Evolutionary conservation across 2,888 invertebrate genomes (phyloP).

Genomic region (Lycaena phlaeas): DNA sequence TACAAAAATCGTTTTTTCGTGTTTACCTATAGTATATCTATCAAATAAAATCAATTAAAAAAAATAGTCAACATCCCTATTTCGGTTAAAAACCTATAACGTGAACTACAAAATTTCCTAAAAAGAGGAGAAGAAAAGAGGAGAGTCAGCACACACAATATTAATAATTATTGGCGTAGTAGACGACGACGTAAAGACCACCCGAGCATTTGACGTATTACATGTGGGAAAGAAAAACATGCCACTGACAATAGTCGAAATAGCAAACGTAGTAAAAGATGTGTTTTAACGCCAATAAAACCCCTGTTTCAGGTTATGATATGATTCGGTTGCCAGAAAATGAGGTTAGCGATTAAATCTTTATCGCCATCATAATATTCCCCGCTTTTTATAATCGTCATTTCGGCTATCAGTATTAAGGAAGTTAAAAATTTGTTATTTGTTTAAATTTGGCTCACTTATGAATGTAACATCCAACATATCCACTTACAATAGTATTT

Average conservation of each 20-base stretch:
- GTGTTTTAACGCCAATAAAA: neutral
- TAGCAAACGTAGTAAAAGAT: neutral
- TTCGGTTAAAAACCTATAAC: too few relatives aligned
- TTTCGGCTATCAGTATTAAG: too few relatives aligned
- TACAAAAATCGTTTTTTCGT: too few relatives aligned
- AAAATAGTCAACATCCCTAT: too few relatives aligned
- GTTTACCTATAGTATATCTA: too few relatives aligned
- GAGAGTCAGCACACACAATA: neutral
- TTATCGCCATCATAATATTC: neutral
- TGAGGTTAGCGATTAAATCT: neutral
- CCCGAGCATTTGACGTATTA: neutral
- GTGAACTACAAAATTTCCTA: too few relatives aligned
- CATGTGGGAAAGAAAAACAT: neutral
- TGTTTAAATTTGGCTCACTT: too few relatives aligned
- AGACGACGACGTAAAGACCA: neutral
- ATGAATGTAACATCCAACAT: too few relatives aligned
- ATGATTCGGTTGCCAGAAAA: neutral
- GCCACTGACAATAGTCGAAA: neutral
- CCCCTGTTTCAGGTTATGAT: neutral
- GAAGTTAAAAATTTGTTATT: too few relatives aligned
- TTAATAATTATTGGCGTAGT: neutral
- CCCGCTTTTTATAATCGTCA: neutral
- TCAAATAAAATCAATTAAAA: too few relatives aligned
- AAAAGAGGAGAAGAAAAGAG: neutral
- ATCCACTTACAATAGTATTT: too few relatives aligned